These are phyloP conservation scores for Rallus crepitans DNA, from an alignment of 2,797 vertebrate species.

Conservation along the genomic window DNA sequence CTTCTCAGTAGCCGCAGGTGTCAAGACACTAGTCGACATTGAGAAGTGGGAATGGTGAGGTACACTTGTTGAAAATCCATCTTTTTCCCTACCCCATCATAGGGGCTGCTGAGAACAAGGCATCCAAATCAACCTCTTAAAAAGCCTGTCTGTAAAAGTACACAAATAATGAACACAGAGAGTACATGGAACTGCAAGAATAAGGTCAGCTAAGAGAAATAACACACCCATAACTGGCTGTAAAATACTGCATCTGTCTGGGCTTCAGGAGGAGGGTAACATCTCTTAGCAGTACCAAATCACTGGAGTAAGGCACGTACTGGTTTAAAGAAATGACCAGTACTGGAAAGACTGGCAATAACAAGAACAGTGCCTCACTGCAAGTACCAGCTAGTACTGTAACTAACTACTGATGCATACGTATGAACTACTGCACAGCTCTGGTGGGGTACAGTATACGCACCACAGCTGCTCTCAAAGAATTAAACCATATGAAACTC, in stretches of 20 bases:
- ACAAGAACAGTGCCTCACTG: not conserved
- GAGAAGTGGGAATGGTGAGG: not conserved
- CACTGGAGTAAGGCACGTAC: not conserved
- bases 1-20: not conserved
- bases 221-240: not conserved
- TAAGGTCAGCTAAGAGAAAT: not conserved
- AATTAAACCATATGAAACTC: not conserved
- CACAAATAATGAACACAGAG: not conserved
- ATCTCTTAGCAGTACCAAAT: not conserved
- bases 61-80: not conserved
- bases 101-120: not conserved
- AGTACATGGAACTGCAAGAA: not conserved
- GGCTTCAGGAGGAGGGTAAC: not conserved
- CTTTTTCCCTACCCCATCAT: not conserved
- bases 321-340: not conserved
- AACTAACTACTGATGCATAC: not conserved
- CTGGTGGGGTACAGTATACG: not conserved
- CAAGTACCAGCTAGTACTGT: not conserved
- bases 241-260: not conserved
- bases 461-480: not conserved
- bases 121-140: not conserved
- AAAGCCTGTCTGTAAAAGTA: not conserved
- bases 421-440: not conserved
- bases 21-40: not conserved
- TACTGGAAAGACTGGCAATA: not conserved